A percentile compares a stretch with the other conserved stretches of the same genome.
phyloP scores from a whole-genome alignment of 2,113 vertebrate species.

The Aegithalos caudatus region DNA sequence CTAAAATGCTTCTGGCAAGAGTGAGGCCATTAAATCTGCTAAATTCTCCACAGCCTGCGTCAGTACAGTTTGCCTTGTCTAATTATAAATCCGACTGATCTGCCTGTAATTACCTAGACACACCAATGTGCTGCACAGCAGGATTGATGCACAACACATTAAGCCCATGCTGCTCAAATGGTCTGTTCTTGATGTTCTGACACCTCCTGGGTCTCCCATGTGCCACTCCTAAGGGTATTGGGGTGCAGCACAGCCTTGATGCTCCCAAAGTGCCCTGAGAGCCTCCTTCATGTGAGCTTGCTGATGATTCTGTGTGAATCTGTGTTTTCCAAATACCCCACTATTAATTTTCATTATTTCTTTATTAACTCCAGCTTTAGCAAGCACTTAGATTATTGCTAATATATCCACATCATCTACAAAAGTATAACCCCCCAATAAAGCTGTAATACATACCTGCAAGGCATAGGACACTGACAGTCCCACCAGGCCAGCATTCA shows the following conservation, averaged over 20 bases:
- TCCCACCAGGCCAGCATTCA: slow-evolving; percentile 88
- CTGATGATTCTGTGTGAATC: background rate
- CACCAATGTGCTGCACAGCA: fast-evolving
- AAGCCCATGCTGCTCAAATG: background rate
- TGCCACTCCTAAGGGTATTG: background rate
- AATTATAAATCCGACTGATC: background rate
- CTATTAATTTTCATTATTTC: background rate
- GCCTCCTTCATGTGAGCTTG: background rate
- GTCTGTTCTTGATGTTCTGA: background rate
- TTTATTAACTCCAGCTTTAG: background rate
- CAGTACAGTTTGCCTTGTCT: background rate
- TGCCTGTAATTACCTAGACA: background rate
- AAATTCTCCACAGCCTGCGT: background rate
- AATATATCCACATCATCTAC: background rate
- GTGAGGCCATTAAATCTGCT: background rate
- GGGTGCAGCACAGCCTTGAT: background rate
- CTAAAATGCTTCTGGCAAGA: background rate
- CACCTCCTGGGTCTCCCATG: background rate
- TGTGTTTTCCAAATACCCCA: background rate
- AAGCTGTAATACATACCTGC: slow-evolving; percentile 73
- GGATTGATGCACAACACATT: background rate
- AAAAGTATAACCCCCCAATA: background rate
- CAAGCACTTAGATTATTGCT: background rate
- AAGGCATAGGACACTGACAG: slow-evolving; percentile 93
- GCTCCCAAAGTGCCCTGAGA: background rate